These are phyloP conservation scores for Electrophaes corylata DNA, from an alignment of 2,888 invertebrate species.

Conservation along the genomic window DNA sequence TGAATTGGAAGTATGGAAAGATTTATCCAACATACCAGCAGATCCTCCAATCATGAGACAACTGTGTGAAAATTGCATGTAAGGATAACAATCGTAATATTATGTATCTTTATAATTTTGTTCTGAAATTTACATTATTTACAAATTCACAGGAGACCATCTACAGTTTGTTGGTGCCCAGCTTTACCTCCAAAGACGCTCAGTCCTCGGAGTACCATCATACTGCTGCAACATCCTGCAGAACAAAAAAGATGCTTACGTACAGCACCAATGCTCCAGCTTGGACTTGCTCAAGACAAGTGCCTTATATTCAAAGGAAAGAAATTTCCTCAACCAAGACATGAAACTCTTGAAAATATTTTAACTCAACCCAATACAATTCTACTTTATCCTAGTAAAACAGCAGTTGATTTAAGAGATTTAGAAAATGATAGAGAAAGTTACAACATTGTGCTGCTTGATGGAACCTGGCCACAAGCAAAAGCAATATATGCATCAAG, in stretches of 20 bases:
- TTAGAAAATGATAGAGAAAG: constrained; percentile 71
- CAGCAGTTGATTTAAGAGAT: constrained; percentile 87
- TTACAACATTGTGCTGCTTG: constrained; percentile 93
- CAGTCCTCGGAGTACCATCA: constrained; percentile 87
- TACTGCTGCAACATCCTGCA: constrained; percentile 96
- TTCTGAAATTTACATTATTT: neutral
- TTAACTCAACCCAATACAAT: constrained; percentile 88
- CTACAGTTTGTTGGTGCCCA: constrained; percentile 95
- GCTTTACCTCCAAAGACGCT: constrained; percentile 90
- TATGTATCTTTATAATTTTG: neutral
- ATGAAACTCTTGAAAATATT: constrained; percentile 86
- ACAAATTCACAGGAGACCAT: constrained; percentile 87
- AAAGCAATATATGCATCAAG: constrained; percentile 95
- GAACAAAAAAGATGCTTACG: constrained; percentile 95
- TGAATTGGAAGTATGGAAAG: constrained; percentile 85
- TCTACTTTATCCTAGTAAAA: constrained; percentile 91
- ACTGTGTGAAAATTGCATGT: constrained; percentile 90
- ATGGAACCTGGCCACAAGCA: constrained; percentile 98
- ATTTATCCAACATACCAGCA: constrained; percentile 88
- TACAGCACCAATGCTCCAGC: constrained; percentile 94
- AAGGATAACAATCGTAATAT: constrained; percentile 58
- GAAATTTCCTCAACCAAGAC: constrained; percentile 89
- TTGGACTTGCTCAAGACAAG: constrained; percentile 89
- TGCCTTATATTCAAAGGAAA: constrained; percentile 93
- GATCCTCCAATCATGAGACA: constrained; percentile 91